These are phyloP conservation scores for Nicator chloris DNA, from an alignment of 2,113 vertebrate genomes.

Conservation along the genomic window DNA sequence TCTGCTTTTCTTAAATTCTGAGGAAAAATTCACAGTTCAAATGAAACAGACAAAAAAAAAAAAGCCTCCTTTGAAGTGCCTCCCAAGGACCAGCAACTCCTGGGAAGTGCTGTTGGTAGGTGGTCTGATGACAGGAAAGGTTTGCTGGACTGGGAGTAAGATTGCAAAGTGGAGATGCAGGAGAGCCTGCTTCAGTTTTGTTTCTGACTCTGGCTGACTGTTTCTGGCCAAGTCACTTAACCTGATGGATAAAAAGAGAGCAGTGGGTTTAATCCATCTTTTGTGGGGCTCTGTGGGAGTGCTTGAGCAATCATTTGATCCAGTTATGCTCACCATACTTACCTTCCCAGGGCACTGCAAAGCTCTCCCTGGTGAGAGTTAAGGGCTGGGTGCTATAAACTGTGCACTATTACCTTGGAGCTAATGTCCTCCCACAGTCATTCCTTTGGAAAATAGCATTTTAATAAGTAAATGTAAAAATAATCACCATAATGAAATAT, in stretches of 20 bases:
- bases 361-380: neutral
- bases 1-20: neutral
- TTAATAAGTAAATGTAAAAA: constrained; percentile 42
- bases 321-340: neutral
- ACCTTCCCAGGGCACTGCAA: neutral
- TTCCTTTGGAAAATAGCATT: neutral
- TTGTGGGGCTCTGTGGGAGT: neutral
- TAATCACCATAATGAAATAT: constrained; percentile 1
- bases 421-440: neutral
- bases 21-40: neutral
- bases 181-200: neutral
- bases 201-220: neutral
- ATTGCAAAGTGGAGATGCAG: neutral
- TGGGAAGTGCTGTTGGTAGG: neutral
- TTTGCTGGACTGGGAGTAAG: neutral
- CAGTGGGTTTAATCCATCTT: neutral
- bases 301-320: neutral
- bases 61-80: neutral
- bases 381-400: neutral
- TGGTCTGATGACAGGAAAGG: neutral
- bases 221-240: constrained; percentile 8
- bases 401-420: neutral
- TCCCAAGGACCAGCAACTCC: neutral
- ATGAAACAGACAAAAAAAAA: neutral
- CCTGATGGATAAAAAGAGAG: neutral